These are phyloP conservation scores for Plemyria rubiginata DNA, from an alignment of 2,888 invertebrate genomes.

Conservation along the genomic window DNA sequence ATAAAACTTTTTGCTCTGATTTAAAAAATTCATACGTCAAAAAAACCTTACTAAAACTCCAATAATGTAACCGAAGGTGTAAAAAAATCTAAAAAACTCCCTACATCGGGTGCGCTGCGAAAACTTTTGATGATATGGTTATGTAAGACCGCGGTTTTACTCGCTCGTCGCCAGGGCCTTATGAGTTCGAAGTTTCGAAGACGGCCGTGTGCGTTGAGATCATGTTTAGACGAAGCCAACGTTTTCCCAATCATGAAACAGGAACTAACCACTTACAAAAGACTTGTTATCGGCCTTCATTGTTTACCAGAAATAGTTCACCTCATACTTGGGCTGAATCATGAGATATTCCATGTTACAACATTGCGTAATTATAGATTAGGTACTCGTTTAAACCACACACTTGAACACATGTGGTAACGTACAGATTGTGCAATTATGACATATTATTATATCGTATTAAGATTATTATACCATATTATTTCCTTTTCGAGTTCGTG, in stretches of 20 bases:
- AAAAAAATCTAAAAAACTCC: too few relatives aligned
- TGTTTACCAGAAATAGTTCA: conserved; percentile 27
- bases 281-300: conserved; percentile 25
- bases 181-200: too few relatives aligned
- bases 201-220: neutral
- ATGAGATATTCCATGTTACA: conserved; percentile 33
- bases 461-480: too few relatives aligned
- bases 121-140: too few relatives aligned
- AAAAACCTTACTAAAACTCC: too few relatives aligned
- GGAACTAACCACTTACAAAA: conserved; percentile 17
- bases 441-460: conserved; percentile 3
- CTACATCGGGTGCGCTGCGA: too few relatives aligned
- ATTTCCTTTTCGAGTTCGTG: conserved; percentile 3
- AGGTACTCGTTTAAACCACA: conserved; percentile 25
- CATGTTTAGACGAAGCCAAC: too few relatives aligned
- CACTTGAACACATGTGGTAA: conserved; percentile 30
- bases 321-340: conserved; percentile 34
- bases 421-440: conserved; percentile 19
- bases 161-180: too few relatives aligned
- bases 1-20: too few relatives aligned
- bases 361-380: conserved; percentile 34
- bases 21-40: too few relatives aligned
- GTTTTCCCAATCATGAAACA: conserved; percentile 13
- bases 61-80: too few relatives aligned
- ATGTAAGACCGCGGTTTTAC: too few relatives aligned